A percentile compares a stretch with the other conserved stretches of the same genome.
These are phyloP conservation scores for Sialia sialis DNA, from an alignment of 2,113 vertebrate genomes.

Conservation along the genomic window DNA sequence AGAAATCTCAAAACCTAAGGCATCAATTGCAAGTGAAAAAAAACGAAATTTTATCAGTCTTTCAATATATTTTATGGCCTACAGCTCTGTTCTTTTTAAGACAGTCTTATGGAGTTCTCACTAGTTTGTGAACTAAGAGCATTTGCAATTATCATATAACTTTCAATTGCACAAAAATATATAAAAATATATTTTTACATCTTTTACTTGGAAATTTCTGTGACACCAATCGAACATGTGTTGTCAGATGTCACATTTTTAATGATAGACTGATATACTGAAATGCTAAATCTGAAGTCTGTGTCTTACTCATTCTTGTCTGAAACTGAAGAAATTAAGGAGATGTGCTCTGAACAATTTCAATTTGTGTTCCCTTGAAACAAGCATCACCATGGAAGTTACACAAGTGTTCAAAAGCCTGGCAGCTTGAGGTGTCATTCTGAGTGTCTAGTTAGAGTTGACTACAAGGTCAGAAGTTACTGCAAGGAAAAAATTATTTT, in stretches of 20 bases:
- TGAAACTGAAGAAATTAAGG: background rate
- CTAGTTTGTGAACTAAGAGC: background rate
- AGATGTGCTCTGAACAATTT: background rate
- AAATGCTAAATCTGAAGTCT: background rate
- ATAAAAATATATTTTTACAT: background rate
- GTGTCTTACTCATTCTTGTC: background rate
- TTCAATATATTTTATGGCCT: background rate
- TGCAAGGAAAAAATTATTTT: background rate
- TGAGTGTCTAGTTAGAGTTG: slow-evolving; percentile 18
- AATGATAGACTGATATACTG: background rate
- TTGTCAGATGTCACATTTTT: background rate
- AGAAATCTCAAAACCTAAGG: too few relatives aligned
- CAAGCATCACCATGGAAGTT: background rate
- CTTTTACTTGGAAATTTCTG: background rate
- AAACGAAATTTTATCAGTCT: background rate
- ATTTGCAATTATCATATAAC: background rate
- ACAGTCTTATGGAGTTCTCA: background rate
- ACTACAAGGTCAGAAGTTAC: slow-evolving; percentile 33
- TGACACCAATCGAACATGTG: background rate
- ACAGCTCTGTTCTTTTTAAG: background rate
- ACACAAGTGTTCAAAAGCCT: background rate
- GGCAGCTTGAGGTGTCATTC: background rate
- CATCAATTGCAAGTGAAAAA: background rate
- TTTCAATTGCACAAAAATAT: background rate
- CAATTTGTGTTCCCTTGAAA: background rate